A percentile compares a stretch with the other conserved stretches of the same genome.
These are phyloP conservation scores for Agrypnus murinus DNA, from an alignment of 2,888 invertebrate species.

Conservation along the genomic window DNA sequence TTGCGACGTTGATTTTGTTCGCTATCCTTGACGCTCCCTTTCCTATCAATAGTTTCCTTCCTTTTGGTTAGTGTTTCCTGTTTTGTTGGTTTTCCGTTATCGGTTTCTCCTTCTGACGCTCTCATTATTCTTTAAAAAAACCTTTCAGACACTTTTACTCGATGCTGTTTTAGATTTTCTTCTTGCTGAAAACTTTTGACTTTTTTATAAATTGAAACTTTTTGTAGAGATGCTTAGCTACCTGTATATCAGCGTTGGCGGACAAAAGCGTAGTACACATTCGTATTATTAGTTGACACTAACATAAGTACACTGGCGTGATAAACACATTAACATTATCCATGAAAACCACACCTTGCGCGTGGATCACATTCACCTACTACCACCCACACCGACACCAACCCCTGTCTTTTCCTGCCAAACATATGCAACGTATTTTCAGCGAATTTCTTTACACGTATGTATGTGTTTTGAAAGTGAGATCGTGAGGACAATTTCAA, in stretches of 20 bases:
- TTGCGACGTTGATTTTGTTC: conserved; percentile 51
- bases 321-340: conserved; percentile 59
- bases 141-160: too few species aligned
- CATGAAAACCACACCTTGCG: conserved; percentile 61
- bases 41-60: conserved; percentile 49
- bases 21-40: conserved; percentile 51
- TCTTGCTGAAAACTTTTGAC: too few species aligned
- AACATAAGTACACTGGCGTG: conserved; percentile 52
- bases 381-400: conserved; percentile 48
- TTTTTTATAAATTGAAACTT: too few species aligned
- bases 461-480: too few species aligned
- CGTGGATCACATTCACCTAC: conserved; percentile 51
- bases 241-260: not conserved
- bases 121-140: conserved; percentile 2
- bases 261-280: conserved; percentile 24
- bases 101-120: conserved; percentile 9
- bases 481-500: too few species aligned
- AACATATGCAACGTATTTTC: conserved; percentile 10
- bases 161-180: too few species aligned
- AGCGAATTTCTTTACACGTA: not conserved
- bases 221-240: too few species aligned
- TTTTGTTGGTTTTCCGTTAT: conserved; percentile 17
- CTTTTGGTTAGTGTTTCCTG: conserved; percentile 36
- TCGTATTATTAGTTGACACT: conserved; percentile 41
- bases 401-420: conserved; percentile 18